A percentile compares a stretch with the other conserved stretches of the same genome.
Evolutionary conservation across 2,888 invertebrate species (phyloP).

Genomic region (Coenonympha arcania): DNA sequence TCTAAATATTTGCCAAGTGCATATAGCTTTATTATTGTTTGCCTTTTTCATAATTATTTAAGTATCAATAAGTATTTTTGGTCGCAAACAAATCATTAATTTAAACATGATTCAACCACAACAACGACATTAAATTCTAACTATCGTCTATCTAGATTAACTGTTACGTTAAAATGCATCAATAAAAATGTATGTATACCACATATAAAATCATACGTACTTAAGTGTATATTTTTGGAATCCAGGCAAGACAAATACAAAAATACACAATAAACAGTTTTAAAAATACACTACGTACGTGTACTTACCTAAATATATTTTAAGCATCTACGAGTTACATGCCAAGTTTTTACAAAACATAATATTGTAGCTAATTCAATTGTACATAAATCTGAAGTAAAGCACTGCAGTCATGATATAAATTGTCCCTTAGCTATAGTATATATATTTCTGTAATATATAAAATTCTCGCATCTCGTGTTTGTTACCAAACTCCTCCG

Average conservation of each 20-base stretch:
- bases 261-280: neutral
- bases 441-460: no score
- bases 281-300: neutral
- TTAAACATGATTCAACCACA: neutral
- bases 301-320: neutral
- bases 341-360: no score
- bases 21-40: neutral
- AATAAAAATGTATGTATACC: slow-evolving; percentile 10
- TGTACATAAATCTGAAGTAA: no score
- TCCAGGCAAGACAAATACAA: slow-evolving; percentile 2
- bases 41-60: neutral
- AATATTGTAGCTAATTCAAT: no score
- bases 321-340: neutral
- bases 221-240: neutral
- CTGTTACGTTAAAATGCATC: slow-evolving; percentile 1
- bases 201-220: neutral
- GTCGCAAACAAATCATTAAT: neutral
- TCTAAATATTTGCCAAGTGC: no score
- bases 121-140: neutral
- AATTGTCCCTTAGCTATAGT: no score
- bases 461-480: no score
- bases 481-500: no score
- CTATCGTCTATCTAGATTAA: neutral
- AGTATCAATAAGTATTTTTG: neutral
- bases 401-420: no score